Percentiles rank a stretch among this genome's conserved stretches.
These are phyloP conservation scores for Azemiops feae DNA, from an alignment of 2,113 vertebrate species.

Conservation along the genomic window DNA sequence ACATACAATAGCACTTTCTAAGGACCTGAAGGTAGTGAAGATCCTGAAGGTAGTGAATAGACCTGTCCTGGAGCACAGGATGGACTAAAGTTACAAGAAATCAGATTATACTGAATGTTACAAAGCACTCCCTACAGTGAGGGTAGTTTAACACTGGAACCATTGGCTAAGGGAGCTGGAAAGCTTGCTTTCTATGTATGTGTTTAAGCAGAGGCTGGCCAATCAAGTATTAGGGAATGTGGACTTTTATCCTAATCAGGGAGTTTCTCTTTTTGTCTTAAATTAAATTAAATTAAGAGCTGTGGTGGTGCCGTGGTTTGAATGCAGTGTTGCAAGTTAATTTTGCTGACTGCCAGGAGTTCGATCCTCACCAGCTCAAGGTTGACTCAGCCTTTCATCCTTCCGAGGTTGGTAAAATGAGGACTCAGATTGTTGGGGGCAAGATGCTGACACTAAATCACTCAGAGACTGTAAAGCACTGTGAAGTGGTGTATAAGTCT, in stretches of 20 bases:
- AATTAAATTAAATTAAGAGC: neutral
- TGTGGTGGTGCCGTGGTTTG: neutral
- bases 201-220: neutral
- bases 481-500: neutral
- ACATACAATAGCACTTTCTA: neutral
- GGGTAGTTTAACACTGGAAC: neutral
- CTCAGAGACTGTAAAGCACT: neutral
- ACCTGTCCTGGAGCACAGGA: neutral
- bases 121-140: neutral
- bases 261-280: neutral
- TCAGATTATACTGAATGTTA: neutral
- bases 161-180: neutral
- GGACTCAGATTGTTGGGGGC: neutral
- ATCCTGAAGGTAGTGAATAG: neutral
- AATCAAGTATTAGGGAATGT: neutral
- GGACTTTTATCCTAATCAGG: neutral
- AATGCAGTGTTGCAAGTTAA: neutral
- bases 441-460: neutral
- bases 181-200: neutral
- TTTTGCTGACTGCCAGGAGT: neutral
- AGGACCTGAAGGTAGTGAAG: neutral
- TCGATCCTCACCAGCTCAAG: neutral
- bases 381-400: neutral
- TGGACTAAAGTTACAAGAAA: neutral
- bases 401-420: neutral